Conservation (phyloP, 2,888 invertebrate genomes). For the Apamea crenata region DNA sequence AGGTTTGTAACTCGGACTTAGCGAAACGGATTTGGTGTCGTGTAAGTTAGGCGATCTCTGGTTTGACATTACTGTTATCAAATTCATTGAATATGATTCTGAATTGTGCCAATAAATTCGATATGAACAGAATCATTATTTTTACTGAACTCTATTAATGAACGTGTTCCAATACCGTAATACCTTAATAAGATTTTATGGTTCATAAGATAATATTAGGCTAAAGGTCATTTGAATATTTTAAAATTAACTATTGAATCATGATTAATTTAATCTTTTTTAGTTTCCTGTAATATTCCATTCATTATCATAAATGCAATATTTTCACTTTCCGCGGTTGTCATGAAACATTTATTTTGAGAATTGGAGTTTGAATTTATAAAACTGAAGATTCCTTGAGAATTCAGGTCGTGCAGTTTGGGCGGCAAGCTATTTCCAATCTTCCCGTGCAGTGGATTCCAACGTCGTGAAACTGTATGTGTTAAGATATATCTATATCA, state of each 20-base stretch:
- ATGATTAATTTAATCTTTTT: not conserved
- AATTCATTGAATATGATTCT: slow-evolving; percentile 2
- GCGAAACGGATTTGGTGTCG: slow-evolving; percentile 27
- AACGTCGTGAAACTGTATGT: slow-evolving; percentile 48
- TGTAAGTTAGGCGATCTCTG: not conserved
- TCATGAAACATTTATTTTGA: slow-evolving; percentile 54
- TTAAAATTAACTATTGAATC: not conserved
- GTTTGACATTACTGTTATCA: not conserved
- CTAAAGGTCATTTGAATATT: not conserved
- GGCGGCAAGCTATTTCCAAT: slow-evolving; percentile 85
- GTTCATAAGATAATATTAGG: not conserved
- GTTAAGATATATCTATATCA: slow-evolving; percentile 54
- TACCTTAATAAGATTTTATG: not conserved
- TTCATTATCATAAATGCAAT: not conserved
- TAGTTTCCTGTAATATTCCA: not conserved
- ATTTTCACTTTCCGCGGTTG: not conserved
- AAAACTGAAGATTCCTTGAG: slow-evolving; percentile 68
- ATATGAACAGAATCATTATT: not conserved
- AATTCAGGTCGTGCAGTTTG: slow-evolving; percentile 83
- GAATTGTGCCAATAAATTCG: not conserved
- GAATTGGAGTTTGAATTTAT: slow-evolving; percentile 67
- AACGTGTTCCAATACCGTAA: not conserved
- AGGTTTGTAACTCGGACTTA: slow-evolving; percentile 33
- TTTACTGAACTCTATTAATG: slow-evolving; percentile 3
- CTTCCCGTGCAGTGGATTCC: slow-evolving; percentile 75